Conservation (phyloP, 2,888 invertebrate genomes). For the Dasysyrphus tricinctus region DNA sequence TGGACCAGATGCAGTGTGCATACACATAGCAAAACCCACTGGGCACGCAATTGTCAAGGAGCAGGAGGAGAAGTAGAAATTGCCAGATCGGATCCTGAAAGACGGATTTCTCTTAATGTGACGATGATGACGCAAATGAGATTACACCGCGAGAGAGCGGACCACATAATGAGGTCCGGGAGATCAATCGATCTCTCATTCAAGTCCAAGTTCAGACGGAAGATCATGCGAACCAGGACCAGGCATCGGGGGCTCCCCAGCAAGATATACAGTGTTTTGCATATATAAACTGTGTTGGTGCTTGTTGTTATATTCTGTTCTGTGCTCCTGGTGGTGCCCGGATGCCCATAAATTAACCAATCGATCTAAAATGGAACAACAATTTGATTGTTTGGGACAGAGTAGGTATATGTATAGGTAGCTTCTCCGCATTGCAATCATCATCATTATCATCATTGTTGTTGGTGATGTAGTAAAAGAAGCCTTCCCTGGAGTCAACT, state of each 20-base stretch:
- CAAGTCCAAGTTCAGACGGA: constrained; percentile 31
- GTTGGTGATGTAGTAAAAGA: background rate
- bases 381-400: constrained; percentile 73
- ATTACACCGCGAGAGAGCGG: constrained; percentile 70
- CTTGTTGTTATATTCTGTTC: background rate
- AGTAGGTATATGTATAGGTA: constrained; percentile 7
- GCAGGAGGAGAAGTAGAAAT: background rate
- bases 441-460: constrained; percentile 15
- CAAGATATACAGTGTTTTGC: constrained; percentile 70
- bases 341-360: constrained; percentile 83
- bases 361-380: constrained; percentile 78
- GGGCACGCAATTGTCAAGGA: constrained; percentile 72
- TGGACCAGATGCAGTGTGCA: constrained; percentile 50
- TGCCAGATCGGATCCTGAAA: constrained; percentile 31
- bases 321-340: constrained; percentile 77
- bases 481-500: constrained; percentile 32
- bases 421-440: constrained; percentile 39
- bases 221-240: constrained; percentile 39
- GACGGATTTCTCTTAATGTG: constrained; percentile 77
- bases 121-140: constrained; percentile 78
- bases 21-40: constrained; percentile 65
- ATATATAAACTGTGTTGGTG: constrained; percentile 56
- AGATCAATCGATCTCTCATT: constrained; percentile 73
- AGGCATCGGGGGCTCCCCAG: background rate
- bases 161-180: constrained; percentile 76